Evolutionary conservation across 1,140 invertebrate genomes (phyloP).

Genomic region (Chionoecetes opilio): DNA sequence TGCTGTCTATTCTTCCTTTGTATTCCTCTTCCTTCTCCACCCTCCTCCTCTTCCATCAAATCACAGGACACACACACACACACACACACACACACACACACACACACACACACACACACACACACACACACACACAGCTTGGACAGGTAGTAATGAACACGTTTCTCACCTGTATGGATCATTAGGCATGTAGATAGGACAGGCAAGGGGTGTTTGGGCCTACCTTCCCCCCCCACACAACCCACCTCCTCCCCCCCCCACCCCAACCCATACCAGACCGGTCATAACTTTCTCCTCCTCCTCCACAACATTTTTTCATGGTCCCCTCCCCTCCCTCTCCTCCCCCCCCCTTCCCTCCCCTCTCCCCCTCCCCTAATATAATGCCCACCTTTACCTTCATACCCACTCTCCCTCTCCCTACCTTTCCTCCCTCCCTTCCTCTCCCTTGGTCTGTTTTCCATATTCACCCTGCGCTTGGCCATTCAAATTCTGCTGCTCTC

Average conservation of each 20-base stretch:
- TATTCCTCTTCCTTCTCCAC: background rate
- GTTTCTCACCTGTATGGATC: constrained; percentile 1
- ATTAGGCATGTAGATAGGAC: constrained; percentile 28
- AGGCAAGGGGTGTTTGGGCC: background rate
- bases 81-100: constrained; percentile 24
- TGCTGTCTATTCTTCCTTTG: background rate
- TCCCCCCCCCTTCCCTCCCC: background rate
- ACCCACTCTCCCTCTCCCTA: background rate
- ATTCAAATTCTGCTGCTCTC: too few species aligned
- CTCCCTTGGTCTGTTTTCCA: background rate
- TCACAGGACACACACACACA: background rate
- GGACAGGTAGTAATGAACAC: constrained; percentile 28
- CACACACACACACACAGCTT: constrained; percentile 5
- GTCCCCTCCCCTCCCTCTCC: background rate
- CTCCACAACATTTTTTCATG: too few species aligned
- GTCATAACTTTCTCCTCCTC: background rate
- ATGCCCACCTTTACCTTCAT: background rate
- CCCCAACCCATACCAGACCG: background rate
- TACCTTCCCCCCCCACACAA: background rate
- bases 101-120: constrained; percentile 27
- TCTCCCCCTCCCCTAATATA: background rate
- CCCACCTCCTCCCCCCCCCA: background rate
- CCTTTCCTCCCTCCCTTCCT: background rate
- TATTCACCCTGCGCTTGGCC: background rate
- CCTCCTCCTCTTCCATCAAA: background rate